Conservation (phyloP, 2,888 invertebrate species). For the Hartigia nigra region DNA sequence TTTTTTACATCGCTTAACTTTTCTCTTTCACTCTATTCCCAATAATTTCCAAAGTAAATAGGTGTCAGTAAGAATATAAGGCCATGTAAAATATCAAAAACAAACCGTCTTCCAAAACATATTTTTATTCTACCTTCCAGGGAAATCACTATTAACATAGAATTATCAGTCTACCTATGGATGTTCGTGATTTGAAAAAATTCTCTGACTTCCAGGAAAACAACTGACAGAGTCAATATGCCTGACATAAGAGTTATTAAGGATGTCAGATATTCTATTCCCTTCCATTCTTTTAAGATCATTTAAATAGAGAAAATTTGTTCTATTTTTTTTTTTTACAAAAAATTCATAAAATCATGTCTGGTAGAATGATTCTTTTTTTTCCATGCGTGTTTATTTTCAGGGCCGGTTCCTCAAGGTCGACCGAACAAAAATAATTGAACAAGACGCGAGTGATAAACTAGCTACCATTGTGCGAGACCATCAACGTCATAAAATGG, state of each 20-base stretch:
- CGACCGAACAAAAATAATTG: not conserved
- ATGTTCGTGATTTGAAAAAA: not conserved
- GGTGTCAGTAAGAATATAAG: too few species aligned
- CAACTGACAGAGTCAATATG: not conserved
- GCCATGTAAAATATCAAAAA: not conserved
- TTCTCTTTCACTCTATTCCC: not conserved
- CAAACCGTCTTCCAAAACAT: not conserved
- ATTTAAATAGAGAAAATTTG: not conserved
- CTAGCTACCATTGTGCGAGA: not conserved
- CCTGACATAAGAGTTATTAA: not conserved
- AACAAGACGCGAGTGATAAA: not conserved
- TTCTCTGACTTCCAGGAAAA: not conserved
- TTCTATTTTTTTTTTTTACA: too few species aligned
- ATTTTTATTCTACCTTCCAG: not conserved
- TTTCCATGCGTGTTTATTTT: not conserved
- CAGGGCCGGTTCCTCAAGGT: not conserved
- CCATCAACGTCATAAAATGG: too few species aligned
- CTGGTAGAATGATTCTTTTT: not conserved
- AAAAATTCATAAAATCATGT: not conserved
- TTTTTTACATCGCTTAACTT: not conserved
- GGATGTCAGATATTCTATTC: not conserved
- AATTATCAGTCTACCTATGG: not conserved
- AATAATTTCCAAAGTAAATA: not conserved
- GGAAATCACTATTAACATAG: not conserved
- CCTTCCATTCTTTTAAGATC: not conserved